phyloP scores from a whole-genome alignment of 2,888 invertebrate genomes.

The Xanthorhoe spadicearia region DNA sequence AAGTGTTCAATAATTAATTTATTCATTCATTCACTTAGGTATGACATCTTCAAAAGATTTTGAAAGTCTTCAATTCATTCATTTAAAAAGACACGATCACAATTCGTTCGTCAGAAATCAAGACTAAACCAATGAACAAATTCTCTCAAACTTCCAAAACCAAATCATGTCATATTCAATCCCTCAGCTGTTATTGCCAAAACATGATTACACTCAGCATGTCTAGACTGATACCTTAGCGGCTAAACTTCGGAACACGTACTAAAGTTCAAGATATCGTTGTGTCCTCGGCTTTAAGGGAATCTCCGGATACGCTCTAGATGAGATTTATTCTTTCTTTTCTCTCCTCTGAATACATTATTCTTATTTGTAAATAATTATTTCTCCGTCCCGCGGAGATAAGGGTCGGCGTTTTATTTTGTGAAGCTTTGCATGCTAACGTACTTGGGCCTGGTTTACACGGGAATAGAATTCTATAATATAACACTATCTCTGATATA shows the following conservation, averaged over 20 bases:
- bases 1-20: too few species aligned
- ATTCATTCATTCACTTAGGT: too few species aligned
- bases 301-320: slow-evolving; percentile 52
- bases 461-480: not conserved
- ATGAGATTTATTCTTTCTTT: slow-evolving; percentile 63
- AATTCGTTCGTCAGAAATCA: too few species aligned
- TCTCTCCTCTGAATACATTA: slow-evolving; percentile 65
- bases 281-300: slow-evolving; percentile 48
- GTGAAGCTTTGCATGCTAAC: slow-evolving; percentile 28
- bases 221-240: slow-evolving; percentile 33
- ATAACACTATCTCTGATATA: too few species aligned
- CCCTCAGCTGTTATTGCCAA: slow-evolving; percentile 16
- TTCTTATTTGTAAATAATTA: slow-evolving; percentile 72
- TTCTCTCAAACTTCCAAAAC: not conserved
- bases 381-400: slow-evolving; percentile 51
- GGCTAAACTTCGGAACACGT: slow-evolving; percentile 32
- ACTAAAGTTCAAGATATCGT: slow-evolving; percentile 28
- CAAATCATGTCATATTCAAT: slow-evolving; percentile 22
- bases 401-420: slow-evolving; percentile 51
- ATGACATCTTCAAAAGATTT: too few species aligned
- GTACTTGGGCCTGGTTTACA: slow-evolving; percentile 6
- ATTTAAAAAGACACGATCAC: too few species aligned
- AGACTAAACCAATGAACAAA: too few species aligned
- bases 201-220: slow-evolving; percentile 14
- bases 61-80: too few species aligned